Percentiles rank a stretch among this genome's conserved stretches.
phyloP scores from a whole-genome alignment of 2,797 vertebrate species.

The Sebastes iracundus region DNA sequence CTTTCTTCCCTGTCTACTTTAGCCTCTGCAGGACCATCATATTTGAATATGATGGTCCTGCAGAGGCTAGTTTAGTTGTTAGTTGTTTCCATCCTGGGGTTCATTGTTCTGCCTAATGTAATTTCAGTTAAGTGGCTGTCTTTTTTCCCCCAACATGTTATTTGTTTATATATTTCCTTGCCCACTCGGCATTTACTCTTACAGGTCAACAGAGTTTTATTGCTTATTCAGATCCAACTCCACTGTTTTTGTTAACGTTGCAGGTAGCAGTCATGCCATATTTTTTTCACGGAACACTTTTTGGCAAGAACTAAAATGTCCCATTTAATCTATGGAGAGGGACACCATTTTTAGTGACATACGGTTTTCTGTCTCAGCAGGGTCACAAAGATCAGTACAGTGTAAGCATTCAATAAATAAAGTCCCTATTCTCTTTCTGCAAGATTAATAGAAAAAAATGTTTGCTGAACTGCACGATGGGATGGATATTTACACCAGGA shows the following conservation, averaged over 20 bases:
- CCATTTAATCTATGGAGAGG: not conserved
- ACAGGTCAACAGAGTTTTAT: not conserved
- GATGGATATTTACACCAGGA: conserved; percentile 45
- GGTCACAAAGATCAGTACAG: conserved; percentile 39
- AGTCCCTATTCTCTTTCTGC: conserved; percentile 19
- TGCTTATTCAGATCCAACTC: not conserved
- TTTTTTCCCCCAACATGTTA: not conserved
- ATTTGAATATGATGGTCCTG: not conserved
- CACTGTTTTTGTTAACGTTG: conserved; percentile 4
- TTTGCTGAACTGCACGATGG: conserved; percentile 50
- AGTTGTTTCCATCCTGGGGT: not conserved
- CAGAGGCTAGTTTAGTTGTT: not conserved
- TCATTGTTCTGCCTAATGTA: not conserved
- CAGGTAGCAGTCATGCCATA: not conserved
- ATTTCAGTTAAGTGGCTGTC: not conserved
- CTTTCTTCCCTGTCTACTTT: too few species aligned
- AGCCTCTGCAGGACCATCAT: too few species aligned
- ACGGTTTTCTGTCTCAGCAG: conserved; percentile 35
- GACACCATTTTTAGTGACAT: conserved; percentile 16
- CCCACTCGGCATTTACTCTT: not conserved
- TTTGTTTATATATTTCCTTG: not conserved
- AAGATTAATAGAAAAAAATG: conserved; percentile 44
- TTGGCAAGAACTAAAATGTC: not conserved
- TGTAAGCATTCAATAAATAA: conserved; percentile 16
- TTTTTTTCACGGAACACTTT: not conserved